Evolutionary conservation across 2,113 vertebrate species (phyloP).

Genomic region (Aldabrachelys gigantea): DNA sequence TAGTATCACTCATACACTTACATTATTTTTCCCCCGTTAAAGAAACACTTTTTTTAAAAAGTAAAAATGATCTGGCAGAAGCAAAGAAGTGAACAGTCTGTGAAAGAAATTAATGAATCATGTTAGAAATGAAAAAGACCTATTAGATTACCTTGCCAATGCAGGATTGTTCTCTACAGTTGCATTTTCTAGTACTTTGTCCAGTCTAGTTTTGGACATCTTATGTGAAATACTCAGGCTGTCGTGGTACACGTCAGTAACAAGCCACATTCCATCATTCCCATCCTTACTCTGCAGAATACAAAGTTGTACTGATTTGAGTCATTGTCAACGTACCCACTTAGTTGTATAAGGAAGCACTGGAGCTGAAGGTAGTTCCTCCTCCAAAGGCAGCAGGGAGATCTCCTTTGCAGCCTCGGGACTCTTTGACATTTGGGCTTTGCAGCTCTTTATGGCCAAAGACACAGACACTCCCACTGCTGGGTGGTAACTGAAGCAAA

Average conservation of each 20-base stretch:
- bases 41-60: not conserved
- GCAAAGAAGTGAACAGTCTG: not conserved
- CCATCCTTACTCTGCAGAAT: not conserved
- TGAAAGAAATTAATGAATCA: not conserved
- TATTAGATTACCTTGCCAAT: rapidly evolving
- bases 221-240: not conserved
- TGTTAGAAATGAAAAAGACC: rapidly evolving
- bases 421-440: not conserved
- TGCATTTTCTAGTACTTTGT: not conserved
- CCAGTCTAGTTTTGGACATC: not conserved
- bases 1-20: not conserved
- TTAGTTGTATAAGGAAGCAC: not conserved
- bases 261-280: rapidly evolving
- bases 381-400: constrained; percentile 10
- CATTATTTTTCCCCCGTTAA: too few species aligned
- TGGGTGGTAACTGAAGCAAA: not conserved
- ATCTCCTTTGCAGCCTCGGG: not conserved
- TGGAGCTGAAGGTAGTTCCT: not conserved
- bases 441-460: not conserved
- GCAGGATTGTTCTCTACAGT: not conserved
- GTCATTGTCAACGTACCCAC: constrained; percentile 51
- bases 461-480: constrained; percentile 32
- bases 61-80: not conserved
- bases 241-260: rapidly evolving
- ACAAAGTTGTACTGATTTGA: not conserved